Evolutionary conservation across 2,797 vertebrate genomes (phyloP).

Genomic region (Acridotheres tristis): DNA sequence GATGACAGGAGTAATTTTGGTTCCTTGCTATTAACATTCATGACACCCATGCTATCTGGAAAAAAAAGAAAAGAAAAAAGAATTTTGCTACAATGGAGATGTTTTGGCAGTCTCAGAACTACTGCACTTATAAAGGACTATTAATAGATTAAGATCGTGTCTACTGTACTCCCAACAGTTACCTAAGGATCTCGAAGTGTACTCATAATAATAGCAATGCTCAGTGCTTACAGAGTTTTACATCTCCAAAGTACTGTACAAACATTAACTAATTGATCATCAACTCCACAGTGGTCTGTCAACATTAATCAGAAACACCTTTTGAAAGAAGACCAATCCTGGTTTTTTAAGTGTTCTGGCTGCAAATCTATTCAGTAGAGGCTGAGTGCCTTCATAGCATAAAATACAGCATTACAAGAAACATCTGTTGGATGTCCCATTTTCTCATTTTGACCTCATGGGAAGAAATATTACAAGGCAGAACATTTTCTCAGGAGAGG

Average conservation of each 20-base stretch:
- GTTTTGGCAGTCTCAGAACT: slow-evolving; percentile 56
- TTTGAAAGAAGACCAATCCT: background rate
- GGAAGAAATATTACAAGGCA: background rate
- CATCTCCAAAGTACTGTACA: slow-evolving; percentile 30
- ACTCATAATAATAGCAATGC: background rate
- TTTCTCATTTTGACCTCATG: background rate
- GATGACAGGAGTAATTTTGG: slow-evolving; percentile 46
- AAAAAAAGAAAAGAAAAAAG: background rate
- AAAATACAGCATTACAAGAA: background rate
- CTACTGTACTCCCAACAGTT: slow-evolving; percentile 56
- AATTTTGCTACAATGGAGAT: slow-evolving; percentile 29
- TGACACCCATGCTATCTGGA: slow-evolving; percentile 9
- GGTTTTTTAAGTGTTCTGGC: background rate
- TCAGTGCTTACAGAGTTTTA: slow-evolving; percentile 27
- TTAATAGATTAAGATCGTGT: slow-evolving; percentile 65
- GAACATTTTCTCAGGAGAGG: background rate
- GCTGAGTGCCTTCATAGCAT: background rate
- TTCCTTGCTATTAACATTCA: slow-evolving; percentile 37
- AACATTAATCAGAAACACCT: slow-evolving; percentile 42
- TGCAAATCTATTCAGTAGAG: background rate
- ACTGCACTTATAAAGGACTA: slow-evolving; percentile 31
- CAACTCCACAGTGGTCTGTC: background rate
- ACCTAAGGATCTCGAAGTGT: slow-evolving; percentile 46
- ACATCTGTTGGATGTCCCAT: background rate
- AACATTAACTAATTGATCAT: slow-evolving; percentile 63